Conservation (phyloP, 1,140 invertebrate genomes). For the Ericerus pela region DNA sequence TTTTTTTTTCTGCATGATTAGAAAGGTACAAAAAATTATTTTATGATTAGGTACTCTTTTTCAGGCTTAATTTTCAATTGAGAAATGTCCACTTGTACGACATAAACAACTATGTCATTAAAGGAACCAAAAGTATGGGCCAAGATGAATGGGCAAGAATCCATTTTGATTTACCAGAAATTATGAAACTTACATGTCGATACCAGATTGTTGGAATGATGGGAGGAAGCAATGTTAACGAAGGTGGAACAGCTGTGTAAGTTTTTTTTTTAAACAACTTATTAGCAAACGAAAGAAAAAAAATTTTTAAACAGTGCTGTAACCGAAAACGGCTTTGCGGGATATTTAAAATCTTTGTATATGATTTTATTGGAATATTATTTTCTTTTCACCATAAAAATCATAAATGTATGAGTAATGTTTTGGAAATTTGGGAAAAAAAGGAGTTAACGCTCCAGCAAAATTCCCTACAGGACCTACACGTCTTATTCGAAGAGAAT, state of each 20-base stretch:
- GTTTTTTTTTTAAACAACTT: neutral
- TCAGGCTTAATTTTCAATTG: neutral
- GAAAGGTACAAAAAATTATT: neutral
- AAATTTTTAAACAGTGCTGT: too few species aligned
- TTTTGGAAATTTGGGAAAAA: too few species aligned
- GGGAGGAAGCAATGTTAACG: neutral
- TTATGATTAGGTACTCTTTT: neutral
- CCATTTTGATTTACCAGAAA: neutral
- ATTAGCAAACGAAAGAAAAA: too few species aligned
- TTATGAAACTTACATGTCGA: neutral
- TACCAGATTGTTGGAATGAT: neutral
- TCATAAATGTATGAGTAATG: too few species aligned
- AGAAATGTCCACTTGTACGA: conserved; percentile 2
- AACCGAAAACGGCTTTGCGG: too few species aligned
- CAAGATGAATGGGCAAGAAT: conserved; percentile 2
- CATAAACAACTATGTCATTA: neutral
- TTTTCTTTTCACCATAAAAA: too few species aligned
- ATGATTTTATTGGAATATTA: too few species aligned
- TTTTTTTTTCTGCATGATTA: neutral
- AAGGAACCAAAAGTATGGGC: conserved; percentile 3
- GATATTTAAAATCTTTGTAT: too few species aligned
- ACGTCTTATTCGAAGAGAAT: too few species aligned
- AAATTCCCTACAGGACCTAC: too few species aligned
- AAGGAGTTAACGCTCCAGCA: too few species aligned
- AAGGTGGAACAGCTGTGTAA: conserved; percentile 2